Percentiles rank a stretch among this genome's conserved stretches.
Evolutionary conservation across 2,113 vertebrate genomes (phyloP).

Genomic region (Paralichthys olivaceus): DNA sequence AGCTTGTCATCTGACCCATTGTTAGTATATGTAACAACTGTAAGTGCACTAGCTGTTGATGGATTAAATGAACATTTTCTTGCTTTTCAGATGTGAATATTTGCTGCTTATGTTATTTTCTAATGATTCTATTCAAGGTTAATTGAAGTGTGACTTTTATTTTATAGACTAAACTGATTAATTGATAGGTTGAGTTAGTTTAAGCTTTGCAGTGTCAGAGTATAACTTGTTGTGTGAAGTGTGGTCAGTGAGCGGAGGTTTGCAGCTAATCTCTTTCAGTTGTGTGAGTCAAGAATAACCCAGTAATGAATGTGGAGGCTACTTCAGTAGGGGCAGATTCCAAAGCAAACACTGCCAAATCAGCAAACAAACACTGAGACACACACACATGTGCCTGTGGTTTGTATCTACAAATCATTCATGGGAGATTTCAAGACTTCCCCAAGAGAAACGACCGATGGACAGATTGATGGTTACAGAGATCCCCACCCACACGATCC

Average conservation of each 20-base stretch:
- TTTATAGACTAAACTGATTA: no score
- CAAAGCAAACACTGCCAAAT: slow-evolving; percentile 56
- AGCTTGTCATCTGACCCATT: no score
- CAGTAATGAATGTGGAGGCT: slow-evolving; percentile 39
- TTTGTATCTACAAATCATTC: slow-evolving; percentile 44
- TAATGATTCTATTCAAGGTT: no score
- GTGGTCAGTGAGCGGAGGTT: background rate
- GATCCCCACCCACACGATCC: background rate
- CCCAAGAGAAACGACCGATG: slow-evolving; percentile 2
- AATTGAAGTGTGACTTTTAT: no score
- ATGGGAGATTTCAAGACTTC: slow-evolving; percentile 40
- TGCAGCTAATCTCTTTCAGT: slow-evolving; percentile 12
- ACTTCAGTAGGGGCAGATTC: slow-evolving; percentile 26
- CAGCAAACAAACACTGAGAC: slow-evolving; percentile 57
- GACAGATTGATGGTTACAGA: slow-evolving; percentile 44
- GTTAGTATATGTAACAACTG: no score
- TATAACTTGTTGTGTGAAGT: no score
- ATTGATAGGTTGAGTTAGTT: no score
- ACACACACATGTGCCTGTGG: slow-evolving; percentile 52
- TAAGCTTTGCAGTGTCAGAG: no score
- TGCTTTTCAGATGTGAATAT: no score
- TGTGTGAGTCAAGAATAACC: slow-evolving; percentile 29
- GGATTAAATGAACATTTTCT: no score
- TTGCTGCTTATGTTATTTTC: no score
- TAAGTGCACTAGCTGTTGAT: no score